phyloP scores from a whole-genome alignment of 1,140 invertebrate species.

The Drosophila subpulchrella region DNA sequence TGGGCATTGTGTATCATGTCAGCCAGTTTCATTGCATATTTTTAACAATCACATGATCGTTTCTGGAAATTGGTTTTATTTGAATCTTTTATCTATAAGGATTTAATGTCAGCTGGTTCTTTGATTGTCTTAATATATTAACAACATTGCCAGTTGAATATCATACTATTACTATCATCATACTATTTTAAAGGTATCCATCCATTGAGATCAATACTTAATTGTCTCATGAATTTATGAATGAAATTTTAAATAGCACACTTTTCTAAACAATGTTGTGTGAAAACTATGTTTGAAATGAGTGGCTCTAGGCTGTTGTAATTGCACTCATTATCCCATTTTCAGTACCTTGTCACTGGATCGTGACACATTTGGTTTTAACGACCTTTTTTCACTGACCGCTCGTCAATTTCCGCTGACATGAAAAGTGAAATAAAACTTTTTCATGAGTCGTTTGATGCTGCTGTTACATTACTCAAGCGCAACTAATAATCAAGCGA shows the following conservation, averaged over 20 bases:
- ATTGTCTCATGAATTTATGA: neutral
- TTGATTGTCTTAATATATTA: no score
- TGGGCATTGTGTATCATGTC: constrained; percentile 4
- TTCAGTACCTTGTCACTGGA: constrained; percentile 29
- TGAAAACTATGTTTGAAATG: neutral
- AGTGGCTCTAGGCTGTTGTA: constrained; percentile 6
- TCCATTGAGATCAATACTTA: neutral
- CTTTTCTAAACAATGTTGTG: constrained; percentile 4
- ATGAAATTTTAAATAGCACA: neutral
- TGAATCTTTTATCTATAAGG: neutral
- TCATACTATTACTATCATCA: no score
- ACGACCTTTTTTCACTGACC: constrained; percentile 32
- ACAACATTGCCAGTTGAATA: no score
- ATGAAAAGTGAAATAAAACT: constrained; percentile 61
- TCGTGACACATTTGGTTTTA: constrained; percentile 53
- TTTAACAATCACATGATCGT: neutral
- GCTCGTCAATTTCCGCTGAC: constrained; percentile 65
- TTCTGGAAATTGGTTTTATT: neutral
- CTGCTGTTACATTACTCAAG: constrained; percentile 45
- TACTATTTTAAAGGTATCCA: no score
- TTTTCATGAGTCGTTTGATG: constrained; percentile 41
- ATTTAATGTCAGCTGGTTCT: no score
- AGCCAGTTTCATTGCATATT: neutral
- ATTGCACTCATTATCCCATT: constrained; percentile 27
- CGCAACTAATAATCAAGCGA: constrained; percentile 61